Base-by-base conservation (phyloP, 53 echinoderm and acorn worm genomes). In the Apostichopus leukothele region DNA sequence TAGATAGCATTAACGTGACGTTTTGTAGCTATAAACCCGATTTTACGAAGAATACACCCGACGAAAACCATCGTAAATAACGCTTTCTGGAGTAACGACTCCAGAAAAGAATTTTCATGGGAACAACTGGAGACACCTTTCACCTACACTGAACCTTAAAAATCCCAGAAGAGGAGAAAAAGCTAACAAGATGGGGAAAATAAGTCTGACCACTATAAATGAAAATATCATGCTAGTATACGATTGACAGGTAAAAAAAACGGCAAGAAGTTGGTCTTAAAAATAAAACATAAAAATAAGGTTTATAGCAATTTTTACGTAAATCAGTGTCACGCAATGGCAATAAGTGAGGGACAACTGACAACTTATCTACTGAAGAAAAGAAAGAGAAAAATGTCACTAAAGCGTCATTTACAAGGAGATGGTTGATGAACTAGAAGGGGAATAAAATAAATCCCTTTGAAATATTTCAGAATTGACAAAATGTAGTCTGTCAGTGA, bases 21-120 rank as follows among this genome's bases (percentile, higher is more conserved):
- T 85, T 85, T 67, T 27, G 85, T 85, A 84, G 60, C 84, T 55
- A 84, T 84, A 84, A 84, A 84, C 84, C 84, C 59, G 67, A 39
- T 67, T 85, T 85, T 85, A 85, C 67, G 85, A 85, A 85, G 85
- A 85, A 85, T 67, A 85, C 85, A 85, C 67, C 60, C 85, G 85
- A 60, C 13, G 67, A 85, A 50, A 39, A 16, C 20, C 67, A 60
- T 67, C 85, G 66, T 85, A 85, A 85, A 85, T 85, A 85, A 85
- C 66, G 50, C 10, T 85, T 67, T 85, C 85, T 85, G 18, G 85
- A 25, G 66, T 85, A 85, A 85, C 85, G 85, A 85, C 85, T 67
- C 23, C 23, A 85, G 85, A 50, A 63, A 84, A 67, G 85, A 85
- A 85, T 85, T 63, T 85, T 85, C 85, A 85, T 85, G 63, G 85